Conservation (phyloP, 2,888 invertebrate species). For the Euplexia lucipara region DNA sequence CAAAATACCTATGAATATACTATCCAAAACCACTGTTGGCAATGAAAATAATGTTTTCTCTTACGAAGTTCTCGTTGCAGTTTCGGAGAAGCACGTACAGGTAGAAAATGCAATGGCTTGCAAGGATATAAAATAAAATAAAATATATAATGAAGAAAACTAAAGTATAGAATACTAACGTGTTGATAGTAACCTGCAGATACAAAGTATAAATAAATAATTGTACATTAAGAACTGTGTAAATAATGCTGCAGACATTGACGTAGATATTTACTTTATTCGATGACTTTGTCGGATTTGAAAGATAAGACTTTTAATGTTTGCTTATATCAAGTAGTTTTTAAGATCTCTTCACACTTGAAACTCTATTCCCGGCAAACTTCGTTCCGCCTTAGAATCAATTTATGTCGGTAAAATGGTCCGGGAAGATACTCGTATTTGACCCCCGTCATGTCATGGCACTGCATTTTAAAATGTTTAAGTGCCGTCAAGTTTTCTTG, state of each 20-base stretch:
- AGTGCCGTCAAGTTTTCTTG: no score
- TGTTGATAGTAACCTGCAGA: conserved; percentile 12
- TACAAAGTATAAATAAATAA: conserved; percentile 13
- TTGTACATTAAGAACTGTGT: conserved; percentile 7
- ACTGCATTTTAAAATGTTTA: no score
- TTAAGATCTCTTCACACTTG: no score
- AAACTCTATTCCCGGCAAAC: no score
- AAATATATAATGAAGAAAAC: conserved; percentile 10
- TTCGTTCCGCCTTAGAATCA: no score
- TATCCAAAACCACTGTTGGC: no score
- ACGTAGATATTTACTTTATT: conserved; percentile 21
- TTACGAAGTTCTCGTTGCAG: neutral
- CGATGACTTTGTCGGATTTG: conserved; percentile 5
- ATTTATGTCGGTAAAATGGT: no score
- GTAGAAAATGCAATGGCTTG: conserved; percentile 39
- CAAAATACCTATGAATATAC: no score
- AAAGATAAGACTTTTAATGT: conserved; percentile 18
- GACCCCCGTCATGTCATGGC: no score
- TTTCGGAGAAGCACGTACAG: conserved; percentile 43
- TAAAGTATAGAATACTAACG: conserved; percentile 23
- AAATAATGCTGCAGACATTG: conserved; percentile 30
- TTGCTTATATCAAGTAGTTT: conserved; percentile 8
- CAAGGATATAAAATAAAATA: conserved; percentile 14
- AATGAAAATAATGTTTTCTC: conserved; percentile 32
- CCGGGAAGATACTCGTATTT: no score